These are phyloP conservation scores for Agriopis aurantiaria DNA, from an alignment of 2,888 invertebrate genomes.

Conservation along the genomic window DNA sequence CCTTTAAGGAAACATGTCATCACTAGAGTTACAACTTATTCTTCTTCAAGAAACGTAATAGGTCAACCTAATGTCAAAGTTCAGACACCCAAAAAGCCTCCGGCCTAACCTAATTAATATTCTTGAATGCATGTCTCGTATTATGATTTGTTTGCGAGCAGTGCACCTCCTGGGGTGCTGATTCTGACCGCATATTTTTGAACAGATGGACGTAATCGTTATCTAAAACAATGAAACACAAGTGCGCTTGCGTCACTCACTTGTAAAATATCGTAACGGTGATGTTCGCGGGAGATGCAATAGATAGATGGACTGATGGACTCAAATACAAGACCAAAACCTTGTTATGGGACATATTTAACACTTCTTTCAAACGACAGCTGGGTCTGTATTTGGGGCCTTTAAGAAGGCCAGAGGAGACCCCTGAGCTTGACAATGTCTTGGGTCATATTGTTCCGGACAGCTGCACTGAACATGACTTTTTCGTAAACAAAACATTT, in stretches of 20 bases:
- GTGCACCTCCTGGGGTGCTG: constrained; percentile 42
- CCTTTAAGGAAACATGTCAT: constrained; percentile 3
- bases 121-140: neutral
- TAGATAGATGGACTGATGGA: constrained; percentile 12
- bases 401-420: neutral
- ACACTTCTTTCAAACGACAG: neutral
- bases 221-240: constrained; percentile 49
- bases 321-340: neutral
- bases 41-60: neutral
- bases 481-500: no score
- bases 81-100: constrained; percentile 15
- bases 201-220: constrained; percentile 43
- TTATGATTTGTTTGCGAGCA: constrained; percentile 33
- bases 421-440: no score
- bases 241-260: constrained; percentile 46
- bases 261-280: constrained; percentile 36
- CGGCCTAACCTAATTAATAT: constrained; percentile 8
- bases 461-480: no score
- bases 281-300: constrained; percentile 29
- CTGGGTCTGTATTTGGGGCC: neutral
- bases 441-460: no score
- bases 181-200: constrained; percentile 36
- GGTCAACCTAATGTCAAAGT: constrained; percentile 6
- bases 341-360: neutral
- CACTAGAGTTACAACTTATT: neutral